Conservation (phyloP, 30 jellyfish, hydroid and myxozoan genomes). For the Hydractinia echinata region DNA sequence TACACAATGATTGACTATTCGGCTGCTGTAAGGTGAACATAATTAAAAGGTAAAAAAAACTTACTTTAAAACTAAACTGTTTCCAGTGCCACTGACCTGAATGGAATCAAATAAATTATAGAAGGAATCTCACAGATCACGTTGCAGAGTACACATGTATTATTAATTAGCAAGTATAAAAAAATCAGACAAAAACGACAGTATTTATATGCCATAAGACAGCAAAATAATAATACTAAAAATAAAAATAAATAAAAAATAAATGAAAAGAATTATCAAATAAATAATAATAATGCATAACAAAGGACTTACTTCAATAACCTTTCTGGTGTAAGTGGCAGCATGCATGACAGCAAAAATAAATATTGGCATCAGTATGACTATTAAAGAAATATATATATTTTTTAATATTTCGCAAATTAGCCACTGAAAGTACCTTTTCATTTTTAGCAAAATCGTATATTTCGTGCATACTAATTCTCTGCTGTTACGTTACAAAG, state of each 20-base stretch:
- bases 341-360: constrained; percentile 81
- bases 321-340: constrained; percentile 59
- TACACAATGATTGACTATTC: neutral
- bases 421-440: no score
- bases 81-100: constrained; percentile 46
- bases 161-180: no score
- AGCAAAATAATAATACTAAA: no score
- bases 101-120: neutral
- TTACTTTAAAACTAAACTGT: constrained; percentile 38
- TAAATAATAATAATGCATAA: no score
- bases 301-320: constrained; percentile 51
- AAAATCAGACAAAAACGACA: no score
- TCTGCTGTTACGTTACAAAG: no score
- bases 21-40: neutral
- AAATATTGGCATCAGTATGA: constrained; percentile 62
- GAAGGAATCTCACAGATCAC: no score
- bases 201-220: no score
- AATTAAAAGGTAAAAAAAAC: neutral
- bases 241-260: neutral
- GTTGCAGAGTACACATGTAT: no score
- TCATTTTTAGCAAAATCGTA: no score
- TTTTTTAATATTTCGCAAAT: no score
- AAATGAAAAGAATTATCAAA: neutral
- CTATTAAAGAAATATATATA: constrained; percentile 4
- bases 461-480: no score